A percentile compares a stretch with the other conserved stretches of the same genome.
Evolutionary conservation across 1,140 invertebrate genomes (phyloP).

Genomic region (Grapholita molesta): DNA sequence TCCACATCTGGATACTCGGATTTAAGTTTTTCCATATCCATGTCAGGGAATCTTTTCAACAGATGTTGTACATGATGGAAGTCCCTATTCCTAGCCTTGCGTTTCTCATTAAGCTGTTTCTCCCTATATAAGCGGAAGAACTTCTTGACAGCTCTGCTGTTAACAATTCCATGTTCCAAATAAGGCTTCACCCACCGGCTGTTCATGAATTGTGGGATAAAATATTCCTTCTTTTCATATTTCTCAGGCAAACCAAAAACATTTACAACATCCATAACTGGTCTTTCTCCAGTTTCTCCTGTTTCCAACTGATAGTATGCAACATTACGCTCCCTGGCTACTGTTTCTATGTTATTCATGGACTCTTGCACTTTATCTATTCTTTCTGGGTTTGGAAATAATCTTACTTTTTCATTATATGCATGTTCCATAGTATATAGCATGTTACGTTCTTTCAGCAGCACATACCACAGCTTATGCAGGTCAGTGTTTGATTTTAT

Average conservation of each 20-base stretch:
- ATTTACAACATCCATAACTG: constrained; percentile 79
- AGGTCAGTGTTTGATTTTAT: constrained; percentile 97
- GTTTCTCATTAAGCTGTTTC: constrained; percentile 79
- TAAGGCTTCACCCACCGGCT: constrained; percentile 80
- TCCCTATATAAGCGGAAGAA: constrained; percentile 84
- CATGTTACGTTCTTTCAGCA: constrained; percentile 98
- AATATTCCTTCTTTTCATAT: constrained; percentile 60
- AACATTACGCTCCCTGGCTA: constrained; percentile 94
- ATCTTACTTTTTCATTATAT: constrained; percentile 81
- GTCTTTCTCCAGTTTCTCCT: constrained; percentile 89
- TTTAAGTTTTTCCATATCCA: constrained; percentile 85
- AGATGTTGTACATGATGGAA: constrained; percentile 83
- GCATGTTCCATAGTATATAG: constrained; percentile 96
- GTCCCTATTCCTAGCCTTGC: constrained; percentile 79
- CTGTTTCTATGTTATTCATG: constrained; percentile 96
- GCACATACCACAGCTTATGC: constrained; percentile 98
- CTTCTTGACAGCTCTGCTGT: constrained; percentile 79
- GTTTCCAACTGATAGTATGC: constrained; percentile 96
- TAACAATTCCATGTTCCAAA: constrained; percentile 77
- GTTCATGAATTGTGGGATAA: constrained; percentile 74
- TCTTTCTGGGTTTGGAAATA: constrained; percentile 97
- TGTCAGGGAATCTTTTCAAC: constrained; percentile 86
- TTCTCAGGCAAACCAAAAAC: constrained; percentile 79
- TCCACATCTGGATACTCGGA: constrained; percentile 87
- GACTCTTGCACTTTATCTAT: constrained; percentile 97